Conservation (phyloP, 2,888 invertebrate species). For the Sarcophaga variegata region DNA sequence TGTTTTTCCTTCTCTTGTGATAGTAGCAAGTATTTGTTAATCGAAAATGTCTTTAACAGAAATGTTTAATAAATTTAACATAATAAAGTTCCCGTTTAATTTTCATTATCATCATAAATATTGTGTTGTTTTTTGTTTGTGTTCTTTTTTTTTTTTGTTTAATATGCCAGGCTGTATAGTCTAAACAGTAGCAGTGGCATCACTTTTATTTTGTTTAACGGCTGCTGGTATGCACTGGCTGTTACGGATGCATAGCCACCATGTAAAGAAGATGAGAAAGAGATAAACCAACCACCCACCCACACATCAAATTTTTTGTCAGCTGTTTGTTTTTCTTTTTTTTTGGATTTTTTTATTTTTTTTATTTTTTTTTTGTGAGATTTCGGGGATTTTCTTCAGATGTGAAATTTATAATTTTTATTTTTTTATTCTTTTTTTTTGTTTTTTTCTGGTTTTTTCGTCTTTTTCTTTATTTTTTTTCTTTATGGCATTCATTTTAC, state of each 20-base stretch:
- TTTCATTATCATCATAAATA: constrained; percentile 66
- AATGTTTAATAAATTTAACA: constrained; percentile 11
- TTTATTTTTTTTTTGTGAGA: not conserved
- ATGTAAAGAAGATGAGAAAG: not conserved
- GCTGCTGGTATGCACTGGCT: not conserved
- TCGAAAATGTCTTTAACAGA: constrained; percentile 14
- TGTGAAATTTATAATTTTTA: not conserved
- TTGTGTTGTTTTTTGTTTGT: constrained; percentile 6
- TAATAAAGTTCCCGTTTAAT: constrained; percentile 41
- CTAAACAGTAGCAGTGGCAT: not conserved
- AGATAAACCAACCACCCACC: constrained; percentile 17
- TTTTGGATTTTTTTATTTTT: not conserved
- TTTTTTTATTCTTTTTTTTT: not conserved
- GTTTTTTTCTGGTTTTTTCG: not conserved
- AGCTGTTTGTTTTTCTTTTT: constrained; percentile 38
- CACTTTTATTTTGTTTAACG: not conserved
- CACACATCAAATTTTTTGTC: constrained; percentile 23
- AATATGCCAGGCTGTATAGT: not conserved
- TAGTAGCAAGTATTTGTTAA: not conserved
- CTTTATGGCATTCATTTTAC: constrained; percentile 51
- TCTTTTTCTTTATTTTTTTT: not conserved
- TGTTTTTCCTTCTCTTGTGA: not conserved
- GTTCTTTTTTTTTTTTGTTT: constrained; percentile 12
- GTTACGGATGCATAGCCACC: not conserved
- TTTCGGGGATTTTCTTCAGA: not conserved